Conservation (phyloP, 2,888 invertebrate species). For the Camptogramma bilineatum region DNA sequence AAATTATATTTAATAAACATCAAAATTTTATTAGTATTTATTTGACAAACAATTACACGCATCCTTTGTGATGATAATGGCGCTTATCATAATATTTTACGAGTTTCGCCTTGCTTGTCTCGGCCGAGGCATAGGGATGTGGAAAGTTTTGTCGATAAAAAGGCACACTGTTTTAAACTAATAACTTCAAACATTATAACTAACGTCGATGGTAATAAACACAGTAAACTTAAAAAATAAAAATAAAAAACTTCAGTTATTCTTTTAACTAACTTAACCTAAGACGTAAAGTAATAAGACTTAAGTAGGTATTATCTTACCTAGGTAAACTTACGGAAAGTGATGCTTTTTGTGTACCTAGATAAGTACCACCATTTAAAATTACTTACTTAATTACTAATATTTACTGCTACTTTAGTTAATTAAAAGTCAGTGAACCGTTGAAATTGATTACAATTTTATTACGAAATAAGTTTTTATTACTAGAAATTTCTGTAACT, state of each 20-base stretch:
- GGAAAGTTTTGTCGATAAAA: slow-evolving; percentile 36
- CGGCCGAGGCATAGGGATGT: slow-evolving; percentile 57
- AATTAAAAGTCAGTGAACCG: neutral
- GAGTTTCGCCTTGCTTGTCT: slow-evolving; percentile 57
- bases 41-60: slow-evolving; percentile 85
- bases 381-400: neutral
- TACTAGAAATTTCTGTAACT: neutral
- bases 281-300: neutral
- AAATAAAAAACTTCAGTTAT: neutral
- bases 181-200: neutral
- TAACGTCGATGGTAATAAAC: neutral
- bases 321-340: neutral
- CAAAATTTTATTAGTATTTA: slow-evolving; percentile 83
- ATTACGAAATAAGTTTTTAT: neutral
- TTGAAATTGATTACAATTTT: neutral
- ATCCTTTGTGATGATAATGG: slow-evolving; percentile 84
- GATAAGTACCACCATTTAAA: neutral
- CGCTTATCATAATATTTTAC: slow-evolving; percentile 80
- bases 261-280: neutral
- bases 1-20: slow-evolving; percentile 84
- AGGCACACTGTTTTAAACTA: neutral
- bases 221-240: neutral
- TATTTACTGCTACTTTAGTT: neutral
- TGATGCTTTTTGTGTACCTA: neutral
- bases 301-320: neutral